Conservation (phyloP, 2,113 vertebrate genomes). For the Coturnix japonica region DNA sequence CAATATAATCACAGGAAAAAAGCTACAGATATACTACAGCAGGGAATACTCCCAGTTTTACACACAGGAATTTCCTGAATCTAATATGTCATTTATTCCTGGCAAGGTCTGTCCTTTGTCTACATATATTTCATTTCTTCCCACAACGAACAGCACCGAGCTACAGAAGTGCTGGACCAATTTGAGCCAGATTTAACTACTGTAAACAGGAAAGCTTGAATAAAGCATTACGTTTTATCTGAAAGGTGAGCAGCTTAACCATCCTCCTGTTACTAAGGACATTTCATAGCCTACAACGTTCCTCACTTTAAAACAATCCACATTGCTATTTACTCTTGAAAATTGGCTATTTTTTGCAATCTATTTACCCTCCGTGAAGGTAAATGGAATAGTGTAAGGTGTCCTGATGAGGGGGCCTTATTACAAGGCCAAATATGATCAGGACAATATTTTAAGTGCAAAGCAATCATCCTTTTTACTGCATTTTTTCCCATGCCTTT, state of each 20-base stretch:
- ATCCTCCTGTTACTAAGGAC: neutral
- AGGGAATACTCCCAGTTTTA: conserved; percentile 66
- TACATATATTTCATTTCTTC: conserved; percentile 62
- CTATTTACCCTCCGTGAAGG: neutral
- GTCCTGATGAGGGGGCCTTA: neutral
- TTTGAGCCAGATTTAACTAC: conserved; percentile 38
- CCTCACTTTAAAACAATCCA: neutral
- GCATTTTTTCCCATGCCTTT: neutral
- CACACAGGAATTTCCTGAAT: conserved; percentile 72
- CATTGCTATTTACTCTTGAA: neutral
- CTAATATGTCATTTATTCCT: conserved; percentile 72
- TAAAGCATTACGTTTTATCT: conserved; percentile 2
- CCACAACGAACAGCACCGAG: conserved; percentile 44
- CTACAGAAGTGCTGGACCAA: neutral
- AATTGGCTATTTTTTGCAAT: neutral
- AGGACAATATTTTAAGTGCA: neutral
- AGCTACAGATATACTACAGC: conserved; percentile 58
- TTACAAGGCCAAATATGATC: neutral
- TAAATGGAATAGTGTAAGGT: neutral
- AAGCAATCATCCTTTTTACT: neutral
- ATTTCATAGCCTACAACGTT: neutral
- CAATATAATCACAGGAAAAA: conserved; percentile 44
- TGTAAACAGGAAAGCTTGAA: neutral
- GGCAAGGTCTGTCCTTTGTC: conserved; percentile 63
- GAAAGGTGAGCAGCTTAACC: neutral